These are phyloP conservation scores for Vanacampus margaritifer DNA, from an alignment of 2,113 vertebrate genomes.

Conservation along the genomic window DNA sequence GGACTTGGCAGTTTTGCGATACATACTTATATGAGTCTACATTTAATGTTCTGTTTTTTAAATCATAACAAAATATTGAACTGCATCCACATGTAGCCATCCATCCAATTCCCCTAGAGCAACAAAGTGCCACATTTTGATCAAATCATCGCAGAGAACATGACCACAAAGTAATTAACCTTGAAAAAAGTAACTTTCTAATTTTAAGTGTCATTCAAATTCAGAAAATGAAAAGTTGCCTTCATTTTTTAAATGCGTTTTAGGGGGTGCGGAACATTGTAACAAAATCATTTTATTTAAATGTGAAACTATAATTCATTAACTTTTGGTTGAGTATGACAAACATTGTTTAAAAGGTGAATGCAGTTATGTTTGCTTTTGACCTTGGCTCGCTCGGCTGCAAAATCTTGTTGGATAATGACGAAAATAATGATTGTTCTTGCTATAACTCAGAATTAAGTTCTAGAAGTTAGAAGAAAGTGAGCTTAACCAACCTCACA, in stretches of 20 bases:
- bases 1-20: not conserved
- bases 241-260: too few species aligned
- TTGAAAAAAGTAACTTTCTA: not conserved
- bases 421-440: not conserved
- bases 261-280: too few species aligned
- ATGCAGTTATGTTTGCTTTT: not conserved
- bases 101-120: not conserved
- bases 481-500: too few species aligned
- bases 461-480: too few species aligned
- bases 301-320: too few species aligned
- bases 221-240: too few species aligned
- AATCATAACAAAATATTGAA: not conserved
- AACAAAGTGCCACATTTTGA: not conserved
- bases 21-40: not conserved
- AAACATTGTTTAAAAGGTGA: too few species aligned
- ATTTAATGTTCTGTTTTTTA: not conserved
- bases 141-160: not conserved
- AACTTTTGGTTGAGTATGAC: too few species aligned
- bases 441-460: too few species aligned
- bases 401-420: not conserved
- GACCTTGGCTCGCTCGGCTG: not conserved
- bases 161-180: not conserved
- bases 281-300: too few species aligned
- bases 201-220: too few species aligned
- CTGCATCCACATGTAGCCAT: not conserved